Evolutionary conservation across 2,888 invertebrate genomes (phyloP).

Genomic region (Eupithecia pulchellata): DNA sequence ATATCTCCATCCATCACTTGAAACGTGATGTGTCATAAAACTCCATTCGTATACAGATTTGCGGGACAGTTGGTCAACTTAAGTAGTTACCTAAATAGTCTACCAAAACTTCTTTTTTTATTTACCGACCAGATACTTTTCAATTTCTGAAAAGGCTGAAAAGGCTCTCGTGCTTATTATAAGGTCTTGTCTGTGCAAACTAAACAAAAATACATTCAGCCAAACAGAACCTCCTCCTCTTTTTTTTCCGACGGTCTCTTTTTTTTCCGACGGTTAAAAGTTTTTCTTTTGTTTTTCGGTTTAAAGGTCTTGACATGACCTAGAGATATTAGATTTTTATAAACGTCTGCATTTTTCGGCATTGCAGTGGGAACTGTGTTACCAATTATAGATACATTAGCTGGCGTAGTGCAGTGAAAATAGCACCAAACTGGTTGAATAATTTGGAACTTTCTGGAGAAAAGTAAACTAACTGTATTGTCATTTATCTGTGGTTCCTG

Average conservation of each 20-base stretch:
- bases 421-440: not conserved
- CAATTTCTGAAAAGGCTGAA: no score
- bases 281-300: no score
- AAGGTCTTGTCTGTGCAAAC: no score
- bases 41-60: constrained; percentile 42
- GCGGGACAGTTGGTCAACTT: constrained; percentile 8
- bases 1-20: constrained; percentile 66
- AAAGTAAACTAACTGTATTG: constrained; percentile 31
- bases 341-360: not conserved
- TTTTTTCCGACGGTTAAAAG: no score
- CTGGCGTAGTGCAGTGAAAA: not conserved
- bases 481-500: constrained; percentile 32
- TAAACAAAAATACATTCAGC: no score
- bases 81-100: not conserved
- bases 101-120: not conserved
- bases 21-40: constrained; percentile 69
- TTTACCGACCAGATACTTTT: not conserved
- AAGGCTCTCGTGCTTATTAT: no score
- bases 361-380: not conserved
- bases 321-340: no score
- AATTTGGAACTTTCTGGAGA: not conserved
- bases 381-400: not conserved
- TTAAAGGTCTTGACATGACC: no score
- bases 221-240: no score
- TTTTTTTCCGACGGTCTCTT: no score